Conservation (phyloP, 1,140 invertebrate genomes). For the Drosophila cardini region DNA sequence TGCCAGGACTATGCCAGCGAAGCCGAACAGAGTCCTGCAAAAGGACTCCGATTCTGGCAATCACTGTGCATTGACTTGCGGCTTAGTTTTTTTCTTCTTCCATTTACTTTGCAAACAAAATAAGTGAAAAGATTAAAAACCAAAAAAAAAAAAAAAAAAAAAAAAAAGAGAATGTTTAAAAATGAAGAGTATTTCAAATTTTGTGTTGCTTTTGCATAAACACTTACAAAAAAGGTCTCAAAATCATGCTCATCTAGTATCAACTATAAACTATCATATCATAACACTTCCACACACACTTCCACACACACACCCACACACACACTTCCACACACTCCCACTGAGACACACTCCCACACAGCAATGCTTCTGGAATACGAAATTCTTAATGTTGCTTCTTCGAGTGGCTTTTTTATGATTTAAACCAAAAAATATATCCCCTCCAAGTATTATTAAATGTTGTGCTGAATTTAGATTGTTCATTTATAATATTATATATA, state of each 20-base stretch:
- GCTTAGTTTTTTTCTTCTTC: constrained; percentile 75
- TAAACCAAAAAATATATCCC: constrained; percentile 6
- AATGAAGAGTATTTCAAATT: constrained; percentile 56
- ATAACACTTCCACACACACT: constrained; percentile 28
- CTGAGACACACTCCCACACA: constrained; percentile 29
- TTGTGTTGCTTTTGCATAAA: constrained; percentile 71
- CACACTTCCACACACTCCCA: constrained; percentile 39
- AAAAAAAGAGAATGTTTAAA: too few relatives aligned
- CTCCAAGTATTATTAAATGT: constrained; percentile 67
- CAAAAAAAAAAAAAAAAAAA: constrained; percentile 14
- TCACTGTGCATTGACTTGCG: constrained; percentile 52
- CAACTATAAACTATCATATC: constrained; percentile 9
- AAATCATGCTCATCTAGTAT: not conserved
- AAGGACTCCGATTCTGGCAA: not conserved
- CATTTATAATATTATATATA: constrained; percentile 13
- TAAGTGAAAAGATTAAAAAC: constrained; percentile 33
- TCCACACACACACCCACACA: constrained; percentile 31
- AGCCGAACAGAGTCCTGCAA: not conserved
- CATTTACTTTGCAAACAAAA: constrained; percentile 75
- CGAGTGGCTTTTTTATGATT: constrained; percentile 60
- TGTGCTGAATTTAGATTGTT: constrained; percentile 70
- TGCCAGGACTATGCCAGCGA: constrained; percentile 56
- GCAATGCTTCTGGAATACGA: constrained; percentile 65
- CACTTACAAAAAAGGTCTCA: constrained; percentile 27
- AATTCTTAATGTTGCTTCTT: constrained; percentile 75